Base-by-base conservation (phyloP, 2,797 vertebrate species). In the Clangula hyemalis region DNA sequence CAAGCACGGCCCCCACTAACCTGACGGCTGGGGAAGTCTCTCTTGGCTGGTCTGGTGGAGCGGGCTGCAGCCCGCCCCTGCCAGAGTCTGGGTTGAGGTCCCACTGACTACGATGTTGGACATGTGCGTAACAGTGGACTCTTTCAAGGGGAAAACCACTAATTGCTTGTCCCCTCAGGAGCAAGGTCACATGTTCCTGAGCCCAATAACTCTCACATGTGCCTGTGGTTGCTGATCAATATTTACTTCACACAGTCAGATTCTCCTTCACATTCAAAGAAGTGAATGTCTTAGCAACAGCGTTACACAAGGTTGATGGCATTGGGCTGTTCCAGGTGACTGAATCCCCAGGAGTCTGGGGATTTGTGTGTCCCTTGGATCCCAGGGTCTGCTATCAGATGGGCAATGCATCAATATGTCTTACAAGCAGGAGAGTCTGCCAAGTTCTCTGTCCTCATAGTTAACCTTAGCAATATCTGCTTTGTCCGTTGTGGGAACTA, bases 171-270 rank as follows among this genome's bases (percentile, higher is more conserved):
- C 75, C 71, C 82, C 49, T 94, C 65, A 19, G 53, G 82, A 62
- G 81, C 45, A 47, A 14, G 36, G 70, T 62, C 93, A 92, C 53
- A 2, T 68, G 62, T 84, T 61, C 18, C 8, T 47, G n/a, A 76
- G 68, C 30, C 27, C 70, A 71, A 8, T 0, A 2, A 22, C 28
- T 41, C 2, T 2, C 24, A 58, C 61, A 41, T 6, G 56, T 76
- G 75, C 43, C 81, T 79, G 56, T 65, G 69, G 61, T 61, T 93
- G 74, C 73, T 93, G 86, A 88, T 89, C 71, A 21, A 62, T 94
- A 74, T 5, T n/a, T 61, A 53, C 78, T 60, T 80, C 56, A 41
- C 28, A 8, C 61, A 36, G 57, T 62, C 51, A 36, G 32, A 53
- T 17, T 34, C 38, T 41, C 75, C 21, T 76, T 77, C 53, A 12